Percentiles rank a stretch among this genome's conserved stretches.
These are phyloP conservation scores for Hoplostethus atlanticus DNA, from an alignment of 2,797 vertebrate genomes.

Conservation along the genomic window DNA sequence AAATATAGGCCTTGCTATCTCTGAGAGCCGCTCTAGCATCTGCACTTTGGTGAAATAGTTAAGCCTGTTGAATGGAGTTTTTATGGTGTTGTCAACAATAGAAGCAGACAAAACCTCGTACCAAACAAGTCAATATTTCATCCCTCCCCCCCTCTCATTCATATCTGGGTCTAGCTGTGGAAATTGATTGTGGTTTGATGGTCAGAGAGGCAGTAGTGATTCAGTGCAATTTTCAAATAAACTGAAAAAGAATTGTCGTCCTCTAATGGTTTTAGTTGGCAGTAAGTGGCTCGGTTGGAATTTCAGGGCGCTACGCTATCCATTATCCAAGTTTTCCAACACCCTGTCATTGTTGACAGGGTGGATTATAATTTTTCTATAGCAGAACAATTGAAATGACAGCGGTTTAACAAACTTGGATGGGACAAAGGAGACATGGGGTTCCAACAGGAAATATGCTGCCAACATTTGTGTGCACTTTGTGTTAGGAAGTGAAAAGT, in stretches of 20 bases:
- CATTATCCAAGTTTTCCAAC: constrained; percentile 84
- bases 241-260: constrained; percentile 77
- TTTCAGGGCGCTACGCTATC: constrained; percentile 74
- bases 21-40: constrained; percentile 18
- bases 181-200: constrained; percentile 78
- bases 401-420: constrained; percentile 85
- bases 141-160: constrained; percentile 46
- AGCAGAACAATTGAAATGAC: constrained; percentile 86
- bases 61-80: constrained; percentile 54
- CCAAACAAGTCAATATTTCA: constrained; percentile 75
- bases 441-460: constrained; percentile 81
- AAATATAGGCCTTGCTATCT: constrained; percentile 59
- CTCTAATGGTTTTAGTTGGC: constrained; percentile 81
- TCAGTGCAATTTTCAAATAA: constrained; percentile 80
- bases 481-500: constrained; percentile 82
- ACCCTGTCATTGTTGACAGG: constrained; percentile 82
- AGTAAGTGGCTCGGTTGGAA: constrained; percentile 75
- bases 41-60: constrained; percentile 54
- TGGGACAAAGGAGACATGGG: constrained; percentile 81
- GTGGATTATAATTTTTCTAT: constrained; percentile 85
- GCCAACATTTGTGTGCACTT: constrained; percentile 80
- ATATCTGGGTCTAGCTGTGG: constrained; percentile 64
- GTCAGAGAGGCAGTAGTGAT: constrained; percentile 66
- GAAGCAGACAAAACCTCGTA: constrained; percentile 59
- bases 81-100: constrained; percentile 61